Base-by-base conservation (phyloP, 1,140 invertebrate genomes). In the Papilio polyxenes region DNA sequence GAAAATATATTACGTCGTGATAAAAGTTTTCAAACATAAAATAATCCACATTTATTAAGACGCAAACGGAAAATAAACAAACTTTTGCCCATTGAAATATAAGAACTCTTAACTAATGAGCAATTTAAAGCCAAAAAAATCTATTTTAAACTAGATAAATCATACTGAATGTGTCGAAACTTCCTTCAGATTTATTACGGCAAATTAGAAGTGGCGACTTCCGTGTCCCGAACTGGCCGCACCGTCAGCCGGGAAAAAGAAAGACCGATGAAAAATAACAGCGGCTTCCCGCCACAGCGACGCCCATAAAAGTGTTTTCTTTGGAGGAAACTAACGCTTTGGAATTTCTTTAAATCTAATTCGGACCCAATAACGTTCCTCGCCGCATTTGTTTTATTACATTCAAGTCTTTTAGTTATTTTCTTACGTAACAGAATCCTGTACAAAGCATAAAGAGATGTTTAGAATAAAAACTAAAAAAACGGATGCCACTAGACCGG, bases 171-270 rank as follows among this genome's bases (percentile, higher is more conserved):
- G 53, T 82, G 83, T 83, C 78, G 84, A 87, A 87, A 89, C 84
- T 85, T 89, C 85, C 85, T 88, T 37, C 75, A 78, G 80, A 89
- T 90, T 89, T 89, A 89, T 89, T 84, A 86, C 87, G 77, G 85
- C 86, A 87, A 89, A 91, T 90, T 89, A 86, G 83, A 84, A 75
- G 65, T 40, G 56, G 75, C 37, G 75, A 82, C 86, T 92, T 92
- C 89, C 89, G 89, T 84, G 85, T 91, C 78, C 79, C 76, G 82
- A 88, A 84, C 81, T 83, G 83, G 84, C 83, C 83, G 83, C 85
- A 85, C 83, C 85, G 81, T 88, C 86, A 87, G 86, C 83, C 82
- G 83, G 83, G 85, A 72, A 86, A 85, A 88, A 88, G 83, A 82
- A 83, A 85, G 85, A 51, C 76, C 72, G 53, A 53, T 82, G 83